Evolutionary conservation across 2,113 vertebrate species (phyloP).

Genomic region (Cichladusa arquata): DNA sequence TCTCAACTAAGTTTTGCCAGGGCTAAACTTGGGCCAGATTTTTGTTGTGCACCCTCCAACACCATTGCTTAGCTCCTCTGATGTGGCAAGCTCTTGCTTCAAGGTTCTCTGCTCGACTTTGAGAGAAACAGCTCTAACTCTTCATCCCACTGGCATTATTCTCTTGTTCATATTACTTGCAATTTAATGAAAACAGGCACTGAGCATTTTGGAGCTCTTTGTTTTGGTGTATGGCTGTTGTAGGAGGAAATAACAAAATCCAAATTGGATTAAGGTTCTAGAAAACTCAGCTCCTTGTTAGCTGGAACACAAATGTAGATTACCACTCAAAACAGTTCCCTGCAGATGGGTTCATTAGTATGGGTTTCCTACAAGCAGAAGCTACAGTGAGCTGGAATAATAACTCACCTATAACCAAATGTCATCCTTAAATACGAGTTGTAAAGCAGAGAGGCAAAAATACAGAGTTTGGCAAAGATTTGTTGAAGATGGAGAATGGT

Average conservation of each 20-base stretch:
- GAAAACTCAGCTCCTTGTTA: neutral
- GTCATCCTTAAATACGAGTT: conserved; percentile 33
- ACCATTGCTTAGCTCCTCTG: neutral
- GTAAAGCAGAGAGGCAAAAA: conserved; percentile 42
- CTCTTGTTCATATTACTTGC: neutral
- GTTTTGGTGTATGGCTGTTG: neutral
- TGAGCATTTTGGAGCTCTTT: neutral
- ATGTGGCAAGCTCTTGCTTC: neutral
- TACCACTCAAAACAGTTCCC: neutral
- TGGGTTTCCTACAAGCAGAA: neutral
- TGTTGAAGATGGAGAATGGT: conserved; percentile 19
- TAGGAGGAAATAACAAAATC: neutral
- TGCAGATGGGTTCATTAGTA: neutral
- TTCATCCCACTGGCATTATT: neutral
- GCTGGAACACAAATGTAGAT: neutral
- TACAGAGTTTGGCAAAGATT: conserved; percentile 19
- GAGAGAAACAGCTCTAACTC: neutral
- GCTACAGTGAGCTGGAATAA: neutral
- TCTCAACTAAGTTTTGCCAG: neutral
- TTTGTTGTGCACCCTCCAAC: neutral
- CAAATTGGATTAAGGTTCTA: neutral
- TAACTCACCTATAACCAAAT: conserved; percentile 62
- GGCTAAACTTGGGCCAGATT: conserved; percentile 1
- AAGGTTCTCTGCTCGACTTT: neutral
- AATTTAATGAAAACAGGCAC: neutral